Evolutionary conservation across 2,113 vertebrate species (phyloP).

Genomic region (Apteryx mantelli): DNA sequence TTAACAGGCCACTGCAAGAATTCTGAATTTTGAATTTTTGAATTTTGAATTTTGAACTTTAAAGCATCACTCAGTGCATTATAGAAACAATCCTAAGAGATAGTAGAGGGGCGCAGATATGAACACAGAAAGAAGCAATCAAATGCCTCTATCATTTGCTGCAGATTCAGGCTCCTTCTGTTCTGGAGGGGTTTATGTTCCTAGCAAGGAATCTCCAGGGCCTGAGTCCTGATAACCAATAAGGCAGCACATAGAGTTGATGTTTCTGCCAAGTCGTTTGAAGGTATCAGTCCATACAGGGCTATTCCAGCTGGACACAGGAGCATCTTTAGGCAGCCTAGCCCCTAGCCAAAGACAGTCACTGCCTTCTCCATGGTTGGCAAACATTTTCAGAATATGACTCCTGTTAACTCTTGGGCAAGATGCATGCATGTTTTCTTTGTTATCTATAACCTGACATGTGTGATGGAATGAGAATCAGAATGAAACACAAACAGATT

Average conservation of each 20-base stretch:
- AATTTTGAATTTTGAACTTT: neutral
- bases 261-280: neutral
- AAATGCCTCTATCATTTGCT: neutral
- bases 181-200: neutral
- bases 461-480: conserved; percentile 31
- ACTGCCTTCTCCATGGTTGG: neutral
- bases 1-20: neutral
- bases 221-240: neutral
- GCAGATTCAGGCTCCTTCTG: neutral
- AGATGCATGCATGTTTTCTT: neutral
- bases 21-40: no score
- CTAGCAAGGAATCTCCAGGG: neutral
- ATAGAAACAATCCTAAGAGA: neutral
- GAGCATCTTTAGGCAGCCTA: neutral
- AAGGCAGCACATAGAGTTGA: neutral
- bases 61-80: neutral
- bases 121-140: neutral
- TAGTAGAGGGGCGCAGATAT: neutral
- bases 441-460: neutral
- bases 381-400: neutral
- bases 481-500: conserved; percentile 30
- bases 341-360: neutral
- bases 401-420: neutral
- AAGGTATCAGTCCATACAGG: neutral
- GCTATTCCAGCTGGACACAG: neutral